Base-by-base conservation (phyloP, 2,113 vertebrate genomes). In the Chrysemys picta region DNA sequence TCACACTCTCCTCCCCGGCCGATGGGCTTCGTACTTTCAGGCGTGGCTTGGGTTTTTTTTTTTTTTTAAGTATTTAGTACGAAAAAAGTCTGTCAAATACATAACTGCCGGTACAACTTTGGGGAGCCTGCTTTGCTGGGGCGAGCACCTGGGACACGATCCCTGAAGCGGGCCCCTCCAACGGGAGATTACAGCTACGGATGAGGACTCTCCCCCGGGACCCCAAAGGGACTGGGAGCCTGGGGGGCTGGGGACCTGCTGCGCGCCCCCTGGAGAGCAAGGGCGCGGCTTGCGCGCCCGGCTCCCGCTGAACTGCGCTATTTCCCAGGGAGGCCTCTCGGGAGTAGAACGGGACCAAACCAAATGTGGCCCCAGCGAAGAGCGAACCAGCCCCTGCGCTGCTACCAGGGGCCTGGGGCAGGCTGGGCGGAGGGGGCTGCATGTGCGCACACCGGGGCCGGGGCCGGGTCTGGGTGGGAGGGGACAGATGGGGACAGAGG, bases 351-450 rank as follows among this genome's bases (percentile, higher is more conserved):
- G 38, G 72, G 72, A 42, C 21, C 38, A n/a, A 81, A 42, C 11
- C 54, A 50, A 85, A 45, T 4, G 88, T 8, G 65, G 11, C 38
- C 54, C 54, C 31, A 27, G 69, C 22, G 9, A 45, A 27, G 10
- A 35, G 47, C 54, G 49, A 24, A 27, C 81, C 53, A 12, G 24
- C 27, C 22, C 22, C 80, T 19, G 57, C 19, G 24, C 25, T 27
- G 22, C 75, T 94, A 86, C 91, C 96, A 84, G 96, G 94, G 93
- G 91, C 93, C 65, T 88, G 96, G 96, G 27, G 57, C 11, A 59
- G 57, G 27, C 27, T 29, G 25, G 25, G 52, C 52, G 52, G 52
- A 16, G 16, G 52, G 54, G 22, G 54, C 54, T 10, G 54, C 54
- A 25, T 56, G 22, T 75, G 13, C 69, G 31, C 21, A 22, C 25